Conservation (phyloP, 2,888 invertebrate genomes). For the Mystacides longicornis region DNA sequence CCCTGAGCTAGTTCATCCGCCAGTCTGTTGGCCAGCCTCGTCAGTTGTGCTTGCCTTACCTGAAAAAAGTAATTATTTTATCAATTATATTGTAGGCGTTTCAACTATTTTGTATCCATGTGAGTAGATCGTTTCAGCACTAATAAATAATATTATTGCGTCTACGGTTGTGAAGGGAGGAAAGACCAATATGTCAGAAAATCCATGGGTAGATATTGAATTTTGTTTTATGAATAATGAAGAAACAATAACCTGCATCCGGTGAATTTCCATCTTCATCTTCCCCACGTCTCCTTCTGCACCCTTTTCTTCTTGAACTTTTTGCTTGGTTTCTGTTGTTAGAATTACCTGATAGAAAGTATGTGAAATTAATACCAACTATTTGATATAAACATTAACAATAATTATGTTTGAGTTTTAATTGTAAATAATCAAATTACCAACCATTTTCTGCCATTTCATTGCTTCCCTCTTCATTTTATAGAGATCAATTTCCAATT, state of each 20-base stretch:
- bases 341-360: slow-evolving; percentile 43
- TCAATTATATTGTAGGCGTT: too few relatives aligned
- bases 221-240: too few relatives aligned
- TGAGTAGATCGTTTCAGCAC: too few relatives aligned
- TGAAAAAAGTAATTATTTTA: too few relatives aligned
- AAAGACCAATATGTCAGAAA: too few relatives aligned
- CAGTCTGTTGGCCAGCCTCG: slow-evolving; percentile 34
- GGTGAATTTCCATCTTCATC: slow-evolving; percentile 76
- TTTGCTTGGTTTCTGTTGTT: slow-evolving; percentile 63
- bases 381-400: slow-evolving; percentile 3
- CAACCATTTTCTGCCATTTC: slow-evolving; percentile 74
- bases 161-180: too few relatives aligned
- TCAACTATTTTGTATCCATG: too few relatives aligned
- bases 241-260: slow-evolving; percentile 67
- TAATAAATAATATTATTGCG: too few relatives aligned
- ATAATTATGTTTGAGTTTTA: not conserved
- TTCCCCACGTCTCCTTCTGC: slow-evolving; percentile 63
- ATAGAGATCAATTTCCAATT: slow-evolving; percentile 56
- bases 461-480: slow-evolving; percentile 59
- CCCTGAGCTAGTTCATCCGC: slow-evolving; percentile 42
- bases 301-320: slow-evolving; percentile 57
- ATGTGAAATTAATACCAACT: slow-evolving; percentile 26
- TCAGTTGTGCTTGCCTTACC: slow-evolving; percentile 17
- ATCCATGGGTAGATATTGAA: too few relatives aligned
- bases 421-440: too few relatives aligned